Evolutionary conservation across 2,797 vertebrate genomes (phyloP).

Genomic region (Adelosebastes latens): DNA sequence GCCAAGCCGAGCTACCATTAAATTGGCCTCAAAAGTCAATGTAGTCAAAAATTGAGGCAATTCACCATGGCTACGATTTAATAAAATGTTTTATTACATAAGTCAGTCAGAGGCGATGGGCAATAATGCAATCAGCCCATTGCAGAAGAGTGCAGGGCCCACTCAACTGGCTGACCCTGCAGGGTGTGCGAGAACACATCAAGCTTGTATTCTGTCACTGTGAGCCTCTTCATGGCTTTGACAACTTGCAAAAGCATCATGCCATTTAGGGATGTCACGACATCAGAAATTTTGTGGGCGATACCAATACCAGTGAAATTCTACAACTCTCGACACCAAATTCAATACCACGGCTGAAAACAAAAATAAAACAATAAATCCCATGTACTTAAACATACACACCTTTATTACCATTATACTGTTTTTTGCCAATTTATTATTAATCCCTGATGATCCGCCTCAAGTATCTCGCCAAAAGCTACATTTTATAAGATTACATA

Average conservation of each 20-base stretch:
- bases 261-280: neutral
- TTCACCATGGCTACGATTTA: slow-evolving; percentile 56
- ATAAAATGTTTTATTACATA: slow-evolving; percentile 54
- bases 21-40: slow-evolving; percentile 66
- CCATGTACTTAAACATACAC: too few species aligned
- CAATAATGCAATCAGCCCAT: slow-evolving; percentile 60
- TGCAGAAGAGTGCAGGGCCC: slow-evolving; percentile 40
- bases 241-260: slow-evolving; percentile 60
- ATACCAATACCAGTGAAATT: too few species aligned
- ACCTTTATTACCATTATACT: too few species aligned
- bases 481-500: too few species aligned
- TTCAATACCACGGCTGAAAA: too few species aligned
- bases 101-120: slow-evolving; percentile 53
- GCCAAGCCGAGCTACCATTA: slow-evolving; percentile 59
- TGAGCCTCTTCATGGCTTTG: slow-evolving; percentile 47
- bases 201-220: slow-evolving; percentile 56
- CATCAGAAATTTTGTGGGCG: too few species aligned
- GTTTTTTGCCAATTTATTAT: too few species aligned
- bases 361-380: too few species aligned
- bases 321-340: too few species aligned
- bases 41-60: slow-evolving; percentile 52
- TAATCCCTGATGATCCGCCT: too few species aligned
- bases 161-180: slow-evolving; percentile 37
- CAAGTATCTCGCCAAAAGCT: too few species aligned
- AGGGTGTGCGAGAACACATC: slow-evolving; percentile 57